Evolutionary conservation across 2,113 vertebrate species (phyloP).

Genomic region (Microtus montanus): DNA sequence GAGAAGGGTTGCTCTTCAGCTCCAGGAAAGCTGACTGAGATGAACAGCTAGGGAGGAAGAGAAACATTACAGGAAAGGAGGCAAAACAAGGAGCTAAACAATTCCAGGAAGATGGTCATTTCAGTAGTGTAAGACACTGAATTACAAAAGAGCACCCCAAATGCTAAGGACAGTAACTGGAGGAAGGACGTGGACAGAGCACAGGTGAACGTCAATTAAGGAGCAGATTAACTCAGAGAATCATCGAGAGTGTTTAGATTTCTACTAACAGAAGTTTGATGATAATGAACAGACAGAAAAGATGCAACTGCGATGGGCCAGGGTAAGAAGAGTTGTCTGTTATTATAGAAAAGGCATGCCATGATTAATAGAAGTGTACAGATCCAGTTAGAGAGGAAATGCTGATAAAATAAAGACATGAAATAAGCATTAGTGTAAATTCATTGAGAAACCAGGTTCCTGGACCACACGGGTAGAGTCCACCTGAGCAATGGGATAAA

Average conservation of each 20-base stretch:
- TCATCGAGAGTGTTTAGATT: neutral
- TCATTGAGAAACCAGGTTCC: neutral
- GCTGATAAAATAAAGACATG: neutral
- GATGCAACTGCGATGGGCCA: neutral
- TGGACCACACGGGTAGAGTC: neutral
- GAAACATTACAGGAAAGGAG: neutral
- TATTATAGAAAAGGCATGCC: neutral
- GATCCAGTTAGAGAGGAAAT: neutral
- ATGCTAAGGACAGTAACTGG: neutral
- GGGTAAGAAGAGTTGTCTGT: neutral
- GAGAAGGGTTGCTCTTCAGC: neutral
- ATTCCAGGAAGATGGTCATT: neutral
- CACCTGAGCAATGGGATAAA: neutral
- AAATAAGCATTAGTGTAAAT: neutral
- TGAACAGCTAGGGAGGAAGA: neutral
- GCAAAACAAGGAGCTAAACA: neutral
- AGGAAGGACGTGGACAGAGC: neutral
- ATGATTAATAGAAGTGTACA: neutral
- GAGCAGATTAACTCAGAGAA: neutral
- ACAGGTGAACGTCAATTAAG: neutral
- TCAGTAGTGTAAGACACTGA: neutral
- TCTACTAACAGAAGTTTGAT: neutral
- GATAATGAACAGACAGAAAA: conserved; percentile 10
- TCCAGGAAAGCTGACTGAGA: neutral
- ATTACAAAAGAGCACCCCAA: neutral